Evolutionary conservation across 2,797 vertebrate genomes (phyloP).

Genomic region (Cottoperca gobio): DNA sequence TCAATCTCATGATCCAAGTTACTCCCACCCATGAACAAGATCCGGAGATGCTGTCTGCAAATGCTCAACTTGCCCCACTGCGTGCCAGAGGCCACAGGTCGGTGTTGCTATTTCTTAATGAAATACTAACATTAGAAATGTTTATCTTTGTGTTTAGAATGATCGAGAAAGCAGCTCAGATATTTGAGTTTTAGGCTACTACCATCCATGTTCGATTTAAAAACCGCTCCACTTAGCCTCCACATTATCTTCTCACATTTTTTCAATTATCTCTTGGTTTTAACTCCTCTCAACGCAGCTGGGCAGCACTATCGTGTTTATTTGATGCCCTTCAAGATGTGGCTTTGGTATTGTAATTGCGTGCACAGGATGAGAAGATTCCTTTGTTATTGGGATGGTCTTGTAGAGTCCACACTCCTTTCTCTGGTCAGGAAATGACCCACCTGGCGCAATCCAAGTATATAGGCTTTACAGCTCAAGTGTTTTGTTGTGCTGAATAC

Average conservation of each 20-base stretch:
- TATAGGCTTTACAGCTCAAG: slow-evolving; percentile 54
- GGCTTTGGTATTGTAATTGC: slow-evolving; percentile 60
- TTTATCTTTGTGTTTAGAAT: not conserved
- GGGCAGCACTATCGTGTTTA: slow-evolving; percentile 42
- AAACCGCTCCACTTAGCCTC: not conserved
- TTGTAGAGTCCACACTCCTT: slow-evolving; percentile 40
- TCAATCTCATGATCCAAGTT: not conserved
- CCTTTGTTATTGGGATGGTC: slow-evolving; percentile 64
- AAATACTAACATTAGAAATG: slow-evolving; percentile 15
- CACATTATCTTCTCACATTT: not conserved
- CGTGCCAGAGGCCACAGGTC: not conserved
- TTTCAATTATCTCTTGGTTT: slow-evolving; percentile 4
- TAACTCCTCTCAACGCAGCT: slow-evolving; percentile 21
- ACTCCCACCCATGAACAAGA: not conserved
- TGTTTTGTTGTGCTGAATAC: slow-evolving; percentile 68
- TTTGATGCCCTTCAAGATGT: slow-evolving; percentile 45
- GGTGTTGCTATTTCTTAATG: not conserved
- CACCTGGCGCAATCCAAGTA: slow-evolving; percentile 69
- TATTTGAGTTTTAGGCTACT: not conserved
- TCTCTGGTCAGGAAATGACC: slow-evolving; percentile 67
- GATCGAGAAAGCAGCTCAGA: not conserved
- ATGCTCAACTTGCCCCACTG: not conserved
- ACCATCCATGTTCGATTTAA: not conserved
- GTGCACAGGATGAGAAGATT: slow-evolving; percentile 51
- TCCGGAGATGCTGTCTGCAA: not conserved